Evolutionary conservation across 2,113 vertebrate genomes (phyloP), one percentile per base, ranked within the genome.

Genomic region (Corythornis cristatus): DNA sequence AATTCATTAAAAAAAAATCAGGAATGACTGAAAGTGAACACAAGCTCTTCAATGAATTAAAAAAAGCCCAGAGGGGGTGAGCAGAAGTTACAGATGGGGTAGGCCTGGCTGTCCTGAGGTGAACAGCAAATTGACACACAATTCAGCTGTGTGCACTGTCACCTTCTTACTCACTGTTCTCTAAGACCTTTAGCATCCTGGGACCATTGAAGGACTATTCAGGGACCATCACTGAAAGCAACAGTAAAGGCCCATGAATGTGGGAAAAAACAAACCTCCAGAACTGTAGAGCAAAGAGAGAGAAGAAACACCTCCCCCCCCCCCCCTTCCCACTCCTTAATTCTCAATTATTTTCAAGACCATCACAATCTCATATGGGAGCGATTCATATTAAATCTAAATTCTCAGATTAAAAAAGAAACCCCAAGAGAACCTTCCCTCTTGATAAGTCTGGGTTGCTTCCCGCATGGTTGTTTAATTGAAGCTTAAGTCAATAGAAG

Each of bases 301-400:
- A 66, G 23, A 83, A 11, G 83, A 79, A 86, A 31, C n/a, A n/a
- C n/a, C n/a, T n/a, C n/a, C n/a, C n/a, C n/a, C 9, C 37, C 37
- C 37, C 37, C 37, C 3, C 8, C 5, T 76, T 81, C 21, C 8
- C 57, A 65, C 53, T 43, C 40, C 43, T 35, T 50, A 85, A 43
- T 87, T 78, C 54, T 83, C 67, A 76, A 60, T 85, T 92, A 91
- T 80, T 89, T 95, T 93, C 60, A 85, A 90, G 43, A 91, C 46
- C 31, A 54, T 73, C 28, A 43, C 0, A 0, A 54, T 70, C 64
- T 87, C 12, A 11, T 62, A 56, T 29, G 51, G 81, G 46, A 89
- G 31, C 29, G 60, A 87, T 87, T 92, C 91, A 80, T 61, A 83
- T 66, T 84, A 74, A 79, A 83, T 66, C 81, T 85, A 71, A 81